These are phyloP conservation scores for Koerneria pararmatus DNA, from an alignment of 2,888 invertebrate genomes.

Conservation along the genomic window DNA sequence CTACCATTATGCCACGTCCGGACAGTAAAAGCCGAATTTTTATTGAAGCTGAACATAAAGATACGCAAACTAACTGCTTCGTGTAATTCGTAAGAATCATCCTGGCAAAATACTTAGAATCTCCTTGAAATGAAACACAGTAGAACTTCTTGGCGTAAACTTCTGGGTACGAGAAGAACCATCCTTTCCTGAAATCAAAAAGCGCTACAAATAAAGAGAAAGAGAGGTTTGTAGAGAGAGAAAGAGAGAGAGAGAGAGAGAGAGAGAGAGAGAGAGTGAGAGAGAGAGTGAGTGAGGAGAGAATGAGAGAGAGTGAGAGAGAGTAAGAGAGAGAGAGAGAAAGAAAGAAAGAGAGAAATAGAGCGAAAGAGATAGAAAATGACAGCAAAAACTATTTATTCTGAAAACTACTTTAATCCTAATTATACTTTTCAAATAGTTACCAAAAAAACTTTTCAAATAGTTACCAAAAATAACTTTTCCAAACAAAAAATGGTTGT, in stretches of 20 bases:
- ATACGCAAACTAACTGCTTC: too few relatives aligned
- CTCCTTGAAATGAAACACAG: slow-evolving; percentile 71
- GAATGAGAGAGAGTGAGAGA: too few relatives aligned
- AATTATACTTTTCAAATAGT: background rate
- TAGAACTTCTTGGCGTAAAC: slow-evolving; percentile 69
- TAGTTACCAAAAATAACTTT: too few relatives aligned
- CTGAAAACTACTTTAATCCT: background rate
- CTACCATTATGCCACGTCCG: too few relatives aligned
- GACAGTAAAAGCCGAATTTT: too few relatives aligned
- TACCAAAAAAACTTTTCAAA: slow-evolving; percentile 55
- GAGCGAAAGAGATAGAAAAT: too few relatives aligned
- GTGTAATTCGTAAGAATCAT: slow-evolving; percentile 34
- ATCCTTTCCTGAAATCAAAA: slow-evolving; percentile 59
- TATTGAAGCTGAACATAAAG: too few relatives aligned
- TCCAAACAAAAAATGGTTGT: too few relatives aligned
- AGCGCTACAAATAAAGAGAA: background rate
- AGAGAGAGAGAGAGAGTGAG: too few relatives aligned
- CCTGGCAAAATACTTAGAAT: slow-evolving; percentile 42
- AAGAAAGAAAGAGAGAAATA: too few relatives aligned
- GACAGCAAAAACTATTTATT: background rate
- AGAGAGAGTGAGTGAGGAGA: too few relatives aligned
- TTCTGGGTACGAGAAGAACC: slow-evolving; percentile 73
- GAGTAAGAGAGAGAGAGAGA: too few relatives aligned
- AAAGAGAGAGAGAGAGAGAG: background rate
- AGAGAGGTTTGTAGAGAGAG: background rate